Conservation (phyloP, 2,888 invertebrate species). For the Rhopalosiphum nymphaeae region DNA sequence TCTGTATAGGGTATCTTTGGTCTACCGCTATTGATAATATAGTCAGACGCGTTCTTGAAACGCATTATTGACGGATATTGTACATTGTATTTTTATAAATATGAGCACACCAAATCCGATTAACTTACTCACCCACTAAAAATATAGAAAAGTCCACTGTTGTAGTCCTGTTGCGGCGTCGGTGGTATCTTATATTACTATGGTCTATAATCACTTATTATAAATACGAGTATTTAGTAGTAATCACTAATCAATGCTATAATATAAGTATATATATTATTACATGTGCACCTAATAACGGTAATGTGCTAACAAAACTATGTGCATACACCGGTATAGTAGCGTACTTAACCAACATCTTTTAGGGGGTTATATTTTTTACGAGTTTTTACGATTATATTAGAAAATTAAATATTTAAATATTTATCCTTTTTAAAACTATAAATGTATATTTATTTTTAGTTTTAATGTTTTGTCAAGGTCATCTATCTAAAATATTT, state of each 20-base stretch:
- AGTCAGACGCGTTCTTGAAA: neutral
- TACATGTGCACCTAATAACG: neutral
- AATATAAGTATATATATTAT: neutral
- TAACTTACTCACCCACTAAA: neutral
- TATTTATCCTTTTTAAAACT: no score
- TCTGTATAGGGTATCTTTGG: neutral
- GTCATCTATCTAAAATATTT: no score
- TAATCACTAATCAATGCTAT: neutral
- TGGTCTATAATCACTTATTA: no score
- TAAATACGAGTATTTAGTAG: neutral
- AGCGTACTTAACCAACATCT: no score
- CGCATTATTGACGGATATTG: neutral
- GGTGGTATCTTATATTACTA: neutral
- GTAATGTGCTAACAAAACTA: neutral
- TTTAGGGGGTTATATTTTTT: no score
- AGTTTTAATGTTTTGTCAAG: no score
- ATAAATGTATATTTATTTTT: no score
- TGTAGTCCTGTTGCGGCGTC: neutral
- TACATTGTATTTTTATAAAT: neutral
- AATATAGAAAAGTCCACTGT: neutral
- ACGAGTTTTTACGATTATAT: no score
- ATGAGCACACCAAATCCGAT: neutral
- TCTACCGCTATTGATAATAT: neutral
- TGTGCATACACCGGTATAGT: neutral
- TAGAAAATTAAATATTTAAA: no score